Evolutionary conservation across 2,797 vertebrate species (phyloP), one percentile per base, ranked within the genome.

Genomic region (Darevskia nairensis): DNA sequence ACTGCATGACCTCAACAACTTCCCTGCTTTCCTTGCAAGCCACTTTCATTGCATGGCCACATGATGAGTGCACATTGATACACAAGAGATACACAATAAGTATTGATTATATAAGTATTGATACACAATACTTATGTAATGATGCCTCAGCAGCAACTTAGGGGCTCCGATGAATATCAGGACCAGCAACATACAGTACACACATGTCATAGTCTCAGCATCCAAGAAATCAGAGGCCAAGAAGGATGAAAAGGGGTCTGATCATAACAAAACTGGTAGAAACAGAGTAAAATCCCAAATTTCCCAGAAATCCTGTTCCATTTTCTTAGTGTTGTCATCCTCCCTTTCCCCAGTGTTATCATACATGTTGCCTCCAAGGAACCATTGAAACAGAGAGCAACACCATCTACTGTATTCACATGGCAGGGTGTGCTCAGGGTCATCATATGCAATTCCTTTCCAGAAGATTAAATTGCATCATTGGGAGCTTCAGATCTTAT

Each of bases 81-180:
- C 44, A 75, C 25, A 84, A 27, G 84, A 84, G 80, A 87, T 87
- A n/a, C n/a, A n/a, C n/a, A n/a, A n/a, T n/a, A n/a, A n/a, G n/a
- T n/a, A n/a, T n/a, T n/a, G n/a, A n/a, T n/a, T n/a, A n/a, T n/a
- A n/a, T n/a, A n/a, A n/a, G n/a, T n/a, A n/a, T n/a, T n/a, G n/a
- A n/a, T n/a, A n/a, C n/a, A n/a, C n/a, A n/a, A n/a, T 74, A 79
- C 68, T 84, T 84, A 88, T 80, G 82, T 84, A 88, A 88, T 35
- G 46, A 84, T 64, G 66, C 29, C 80, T 72, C 39, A 64, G 74
- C 64, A 83, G 39, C 41, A 79, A 35, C 27, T 35, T 55, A 29
- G 50, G 10, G 35, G n/a, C 19, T 35, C 44, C 13, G 41, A 23
- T 39, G 32, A 41, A 82, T 35, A 82, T 44, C 46, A 77, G 27